Conservation (phyloP, 2,888 invertebrate genomes). For the Trissolcus brochymenae region DNA sequence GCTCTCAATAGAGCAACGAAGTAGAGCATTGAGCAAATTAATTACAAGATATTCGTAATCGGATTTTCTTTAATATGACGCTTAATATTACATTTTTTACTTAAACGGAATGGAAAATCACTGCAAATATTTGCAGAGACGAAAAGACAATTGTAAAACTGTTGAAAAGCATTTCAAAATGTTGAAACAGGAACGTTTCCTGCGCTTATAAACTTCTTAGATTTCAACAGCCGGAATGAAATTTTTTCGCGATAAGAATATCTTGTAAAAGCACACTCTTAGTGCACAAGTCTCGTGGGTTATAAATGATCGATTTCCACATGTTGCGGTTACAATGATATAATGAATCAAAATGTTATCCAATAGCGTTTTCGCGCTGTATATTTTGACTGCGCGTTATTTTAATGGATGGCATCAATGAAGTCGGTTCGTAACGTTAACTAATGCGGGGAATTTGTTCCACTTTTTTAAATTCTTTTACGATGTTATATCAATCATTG, state of each 20-base stretch:
- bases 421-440: too few relatives aligned
- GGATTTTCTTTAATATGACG: too few relatives aligned
- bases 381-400: neutral
- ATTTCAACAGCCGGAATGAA: slow-evolving; percentile 5
- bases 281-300: slow-evolving; percentile 3
- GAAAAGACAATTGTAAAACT: too few relatives aligned
- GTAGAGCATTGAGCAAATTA: slow-evolving; percentile 23
- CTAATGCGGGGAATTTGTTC: neutral
- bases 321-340: slow-evolving; percentile 8
- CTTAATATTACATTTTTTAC: too few relatives aligned
- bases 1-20: slow-evolving; percentile 43
- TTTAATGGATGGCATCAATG: neutral
- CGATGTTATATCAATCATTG: neutral
- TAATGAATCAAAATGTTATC: slow-evolving; percentile 26
- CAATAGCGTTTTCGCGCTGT: neutral
- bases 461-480: neutral
- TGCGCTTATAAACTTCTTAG: neutral
- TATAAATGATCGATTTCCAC: slow-evolving; percentile 1
- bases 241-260: slow-evolving; percentile 3
- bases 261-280: neutral
- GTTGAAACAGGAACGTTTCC: too few relatives aligned
- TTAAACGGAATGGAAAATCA: too few relatives aligned
- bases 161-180: too few relatives aligned
- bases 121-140: too few relatives aligned
- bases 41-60: slow-evolving; percentile 39